These are phyloP conservation scores for Tenrec ecaudatus DNA, from an alignment of 2,113 vertebrate species.

Conservation along the genomic window DNA sequence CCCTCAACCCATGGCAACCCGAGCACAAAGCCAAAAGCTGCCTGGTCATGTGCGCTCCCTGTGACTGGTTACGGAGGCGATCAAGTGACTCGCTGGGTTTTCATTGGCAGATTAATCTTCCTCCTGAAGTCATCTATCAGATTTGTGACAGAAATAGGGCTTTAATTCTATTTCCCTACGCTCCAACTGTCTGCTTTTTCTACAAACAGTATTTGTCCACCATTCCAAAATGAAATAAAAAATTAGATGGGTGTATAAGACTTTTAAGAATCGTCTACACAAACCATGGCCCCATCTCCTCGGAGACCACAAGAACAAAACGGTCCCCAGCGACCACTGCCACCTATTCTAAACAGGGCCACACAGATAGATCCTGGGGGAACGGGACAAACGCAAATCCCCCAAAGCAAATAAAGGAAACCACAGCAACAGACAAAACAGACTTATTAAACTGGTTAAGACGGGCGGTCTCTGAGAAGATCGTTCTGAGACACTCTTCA, in stretches of 20 bases:
- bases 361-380: not conserved
- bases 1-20: not conserved
- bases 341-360: not conserved
- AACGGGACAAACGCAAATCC: not conserved
- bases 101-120: not conserved
- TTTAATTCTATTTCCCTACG: not conserved
- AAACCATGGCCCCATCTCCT: not conserved
- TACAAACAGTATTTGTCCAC: slow-evolving; percentile 4
- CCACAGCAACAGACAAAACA: not conserved
- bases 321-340: not conserved
- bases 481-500: not conserved
- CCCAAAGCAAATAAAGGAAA: not conserved
- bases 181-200: not conserved
- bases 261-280: not conserved
- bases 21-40: not conserved
- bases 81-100: not conserved
- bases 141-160: not conserved
- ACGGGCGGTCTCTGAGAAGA: not conserved
- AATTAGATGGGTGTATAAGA: not conserved
- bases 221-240: not conserved
- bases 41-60: not conserved
- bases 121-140: not conserved
- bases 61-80: not conserved
- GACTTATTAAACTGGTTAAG: not conserved
- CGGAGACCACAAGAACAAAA: not conserved